A percentile compares a stretch with the other conserved stretches of the same genome.
Conservation (phyloP, 1,140 invertebrate genomes). For the Delia radicum region DNA sequence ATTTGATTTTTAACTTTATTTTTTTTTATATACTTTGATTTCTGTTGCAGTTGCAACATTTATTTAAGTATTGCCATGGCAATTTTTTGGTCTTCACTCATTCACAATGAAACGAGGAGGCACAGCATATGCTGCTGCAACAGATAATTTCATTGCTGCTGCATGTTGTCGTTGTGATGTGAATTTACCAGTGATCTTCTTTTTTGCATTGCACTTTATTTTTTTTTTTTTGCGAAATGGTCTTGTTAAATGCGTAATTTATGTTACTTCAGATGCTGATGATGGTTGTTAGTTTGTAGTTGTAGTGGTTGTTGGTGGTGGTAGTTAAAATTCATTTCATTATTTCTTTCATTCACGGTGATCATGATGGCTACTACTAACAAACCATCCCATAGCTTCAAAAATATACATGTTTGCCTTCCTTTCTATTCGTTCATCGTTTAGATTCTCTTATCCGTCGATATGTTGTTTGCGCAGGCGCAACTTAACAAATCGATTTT, state of each 20-base stretch:
- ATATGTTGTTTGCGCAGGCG: slow-evolving; percentile 54
- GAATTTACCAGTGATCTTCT: neutral
- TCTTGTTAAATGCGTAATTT: slow-evolving; percentile 56
- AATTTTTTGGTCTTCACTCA: slow-evolving; percentile 31
- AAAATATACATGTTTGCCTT: slow-evolving; percentile 9
- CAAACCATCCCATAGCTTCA: neutral
- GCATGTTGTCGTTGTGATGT: slow-evolving; percentile 28
- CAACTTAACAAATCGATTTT: slow-evolving; percentile 56
- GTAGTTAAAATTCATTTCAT: neutral
- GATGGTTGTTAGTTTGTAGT: slow-evolving; percentile 38
- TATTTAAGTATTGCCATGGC: neutral
- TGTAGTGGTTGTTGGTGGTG: neutral
- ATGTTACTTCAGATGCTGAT: slow-evolving; percentile 54
- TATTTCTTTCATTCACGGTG: slow-evolving; percentile 2
- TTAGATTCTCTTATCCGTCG: slow-evolving; percentile 44
- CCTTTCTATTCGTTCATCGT: neutral
- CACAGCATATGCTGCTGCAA: neutral
- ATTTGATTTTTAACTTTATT: slow-evolving; percentile 56
- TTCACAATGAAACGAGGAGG: neutral
- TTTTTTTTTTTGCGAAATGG: slow-evolving; percentile 36
- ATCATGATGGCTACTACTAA: neutral
- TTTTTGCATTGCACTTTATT: slow-evolving; percentile 23
- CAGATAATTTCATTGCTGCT: slow-evolving; percentile 34
- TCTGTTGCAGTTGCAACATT: slow-evolving; percentile 15
- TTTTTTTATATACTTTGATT: slow-evolving; percentile 17